phyloP scores from a whole-genome alignment of 2,797 vertebrate species.

The Simalia tracyae region DNA sequence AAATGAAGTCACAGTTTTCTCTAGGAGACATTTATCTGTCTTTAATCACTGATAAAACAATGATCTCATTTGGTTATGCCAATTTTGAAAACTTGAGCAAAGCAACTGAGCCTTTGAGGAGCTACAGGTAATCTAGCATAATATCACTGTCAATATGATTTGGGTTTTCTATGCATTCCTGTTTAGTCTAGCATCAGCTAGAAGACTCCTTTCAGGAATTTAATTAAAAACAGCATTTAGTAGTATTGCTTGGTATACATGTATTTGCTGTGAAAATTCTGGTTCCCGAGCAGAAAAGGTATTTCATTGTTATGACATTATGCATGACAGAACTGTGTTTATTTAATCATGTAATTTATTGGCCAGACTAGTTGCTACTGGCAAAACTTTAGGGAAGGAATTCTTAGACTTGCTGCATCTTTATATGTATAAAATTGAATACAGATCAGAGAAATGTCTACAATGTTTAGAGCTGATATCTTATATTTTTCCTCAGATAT shows the following conservation, averaged over 20 bases:
- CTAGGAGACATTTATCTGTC: neutral
- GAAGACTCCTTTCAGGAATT: neutral
- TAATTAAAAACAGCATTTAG: neutral
- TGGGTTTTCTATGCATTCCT: neutral
- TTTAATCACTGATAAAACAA: neutral
- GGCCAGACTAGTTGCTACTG: conserved; percentile 20
- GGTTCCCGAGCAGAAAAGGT: neutral
- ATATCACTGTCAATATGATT: neutral
- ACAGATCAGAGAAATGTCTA: conserved; percentile 48
- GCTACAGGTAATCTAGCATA: neutral
- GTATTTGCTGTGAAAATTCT: neutral
- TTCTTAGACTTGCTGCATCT: conserved; percentile 47
- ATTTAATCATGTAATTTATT: conserved; percentile 32
- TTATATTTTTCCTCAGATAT: conserved; percentile 45
- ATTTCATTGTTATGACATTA: neutral
- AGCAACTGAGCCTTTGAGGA: neutral
- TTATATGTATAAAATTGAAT: conserved; percentile 40
- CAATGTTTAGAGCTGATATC: conserved; percentile 31
- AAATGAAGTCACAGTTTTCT: neutral
- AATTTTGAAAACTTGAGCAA: neutral
- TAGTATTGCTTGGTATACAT: neutral
- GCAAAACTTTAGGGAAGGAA: conserved; percentile 53
- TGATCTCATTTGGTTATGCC: neutral
- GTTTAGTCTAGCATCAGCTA: neutral
- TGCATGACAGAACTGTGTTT: neutral